These are phyloP conservation scores for Drosophila crucigera DNA, from an alignment of 2,888 invertebrate species.

Conservation along the genomic window DNA sequence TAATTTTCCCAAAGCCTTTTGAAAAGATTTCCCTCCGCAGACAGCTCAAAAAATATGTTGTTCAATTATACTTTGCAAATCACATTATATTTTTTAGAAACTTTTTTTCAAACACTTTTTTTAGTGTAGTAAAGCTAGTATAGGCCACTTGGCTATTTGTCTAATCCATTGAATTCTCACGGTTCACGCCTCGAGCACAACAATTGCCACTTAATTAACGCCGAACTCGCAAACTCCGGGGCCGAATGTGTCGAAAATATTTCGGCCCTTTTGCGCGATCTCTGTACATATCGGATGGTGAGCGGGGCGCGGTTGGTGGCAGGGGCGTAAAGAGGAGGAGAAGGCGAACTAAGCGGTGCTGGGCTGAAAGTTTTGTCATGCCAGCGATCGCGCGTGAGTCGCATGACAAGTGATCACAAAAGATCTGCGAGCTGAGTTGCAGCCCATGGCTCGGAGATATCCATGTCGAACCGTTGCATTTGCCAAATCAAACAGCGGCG, in stretches of 20 bases:
- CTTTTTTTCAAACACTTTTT: neutral
- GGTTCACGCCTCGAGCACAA: slow-evolving; percentile 70
- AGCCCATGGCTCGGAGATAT: slow-evolving; percentile 55
- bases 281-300: neutral
- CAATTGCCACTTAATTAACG: slow-evolving; percentile 81
- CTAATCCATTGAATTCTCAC: slow-evolving; percentile 79
- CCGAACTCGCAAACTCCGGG: slow-evolving; percentile 29
- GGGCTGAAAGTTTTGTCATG: slow-evolving; percentile 82
- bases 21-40: neutral
- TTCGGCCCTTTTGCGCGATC: slow-evolving; percentile 48
- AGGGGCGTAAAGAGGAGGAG: neutral
- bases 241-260: slow-evolving; percentile 63
- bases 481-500: slow-evolving; percentile 80
- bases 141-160: slow-evolving; percentile 57
- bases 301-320: neutral
- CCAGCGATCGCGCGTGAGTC: slow-evolving; percentile 79
- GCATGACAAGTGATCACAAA: slow-evolving; percentile 73
- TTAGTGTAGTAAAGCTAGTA: slow-evolving; percentile 9
- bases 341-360: slow-evolving; percentile 8
- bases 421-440: slow-evolving; percentile 36
- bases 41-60: neutral
- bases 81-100: neutral
- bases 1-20: neutral
- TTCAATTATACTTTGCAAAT: neutral
- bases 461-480: slow-evolving; percentile 78